Base-by-base conservation (phyloP, 2,888 invertebrate species). In the Lochmaea crataegi region DNA sequence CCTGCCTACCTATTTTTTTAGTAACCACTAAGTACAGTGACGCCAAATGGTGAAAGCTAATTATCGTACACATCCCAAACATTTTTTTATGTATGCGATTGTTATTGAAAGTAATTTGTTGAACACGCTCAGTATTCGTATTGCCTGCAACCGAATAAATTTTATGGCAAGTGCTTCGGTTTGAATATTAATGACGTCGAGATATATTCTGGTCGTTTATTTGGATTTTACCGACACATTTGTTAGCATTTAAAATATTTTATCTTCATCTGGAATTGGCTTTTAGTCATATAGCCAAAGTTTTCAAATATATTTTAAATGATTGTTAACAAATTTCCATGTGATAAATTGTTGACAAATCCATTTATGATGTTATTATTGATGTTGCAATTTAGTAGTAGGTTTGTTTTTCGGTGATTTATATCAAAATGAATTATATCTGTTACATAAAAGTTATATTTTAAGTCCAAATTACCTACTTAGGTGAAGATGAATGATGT, bases 201-300 rank as follows among this genome's bases (percentile, higher is more conserved):
- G 9, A 53, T 53, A 53, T 53, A 53, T 53, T 16, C 53, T 53
- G 53, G 53, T 53, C 53, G 53, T 53, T 53, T 53, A 18, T 53
- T 53, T 53, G 53, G 53, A 16, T 53, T 53, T 53, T 18, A 16
- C 53, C 16, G 53, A 10, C 53, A n/a, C 53, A 53, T 53, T 53
- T 53, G 53, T 9, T 18, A 11, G 53, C 18, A 10, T 53, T 53
- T 53, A 53, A 38, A 38, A 53, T 16, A 53, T 16, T 18, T 16
- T 16, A 53, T 16, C 53, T 53, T 10, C 9, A 18, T 16, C 16
- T 53, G 10, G 18, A 53, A 53, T 16, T 53, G 53, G 18, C 53
- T 16, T 53, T 51, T 53, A 18, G 51, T 18, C 7, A 10, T 10
- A 18, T 7, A 1, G 9, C 2, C 18, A 18, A 18, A 45, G 4